A percentile compares a stretch with the other conserved stretches of the same genome.
These are phyloP conservation scores for Hippoglossus hippoglossus DNA, from an alignment of 2,797 vertebrate genomes.

Conservation along the genomic window DNA sequence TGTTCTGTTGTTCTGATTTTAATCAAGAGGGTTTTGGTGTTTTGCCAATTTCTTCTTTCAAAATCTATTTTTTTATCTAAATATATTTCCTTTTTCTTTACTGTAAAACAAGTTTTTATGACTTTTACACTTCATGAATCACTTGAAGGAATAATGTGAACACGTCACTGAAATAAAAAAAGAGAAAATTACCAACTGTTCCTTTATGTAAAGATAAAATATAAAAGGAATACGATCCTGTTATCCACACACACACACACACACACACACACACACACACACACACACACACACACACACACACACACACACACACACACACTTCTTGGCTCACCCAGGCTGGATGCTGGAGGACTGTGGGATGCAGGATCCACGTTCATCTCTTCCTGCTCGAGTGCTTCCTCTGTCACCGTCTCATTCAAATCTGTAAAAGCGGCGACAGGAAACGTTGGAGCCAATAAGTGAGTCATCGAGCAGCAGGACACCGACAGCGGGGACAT, in stretches of 20 bases:
- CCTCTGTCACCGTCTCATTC: constrained; percentile 27
- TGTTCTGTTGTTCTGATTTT: no score
- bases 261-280: no score
- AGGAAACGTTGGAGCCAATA: constrained; percentile 44
- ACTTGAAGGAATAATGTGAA: no score
- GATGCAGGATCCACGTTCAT: constrained; percentile 17
- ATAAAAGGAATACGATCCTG: no score
- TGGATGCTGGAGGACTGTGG: constrained; percentile 7
- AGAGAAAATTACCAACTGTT: no score
- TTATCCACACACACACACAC: background rate
- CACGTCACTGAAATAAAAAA: no score
- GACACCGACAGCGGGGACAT: background rate
- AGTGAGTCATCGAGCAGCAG: constrained; percentile 58
- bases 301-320: no score
- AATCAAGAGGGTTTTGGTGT: no score
- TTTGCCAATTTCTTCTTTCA: no score
- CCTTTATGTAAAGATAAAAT: background rate
- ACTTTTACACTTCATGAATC: background rate
- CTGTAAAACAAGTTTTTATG: background rate
- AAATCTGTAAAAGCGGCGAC: constrained; percentile 35
- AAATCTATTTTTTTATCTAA: no score
- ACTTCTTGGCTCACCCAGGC: constrained; percentile 32
- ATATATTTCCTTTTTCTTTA: no score
- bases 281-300: no score
- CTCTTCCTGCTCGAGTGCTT: constrained; percentile 30